Evolutionary conservation across 1,140 invertebrate species (phyloP).

Genomic region (Drosophila yakuba): DNA sequence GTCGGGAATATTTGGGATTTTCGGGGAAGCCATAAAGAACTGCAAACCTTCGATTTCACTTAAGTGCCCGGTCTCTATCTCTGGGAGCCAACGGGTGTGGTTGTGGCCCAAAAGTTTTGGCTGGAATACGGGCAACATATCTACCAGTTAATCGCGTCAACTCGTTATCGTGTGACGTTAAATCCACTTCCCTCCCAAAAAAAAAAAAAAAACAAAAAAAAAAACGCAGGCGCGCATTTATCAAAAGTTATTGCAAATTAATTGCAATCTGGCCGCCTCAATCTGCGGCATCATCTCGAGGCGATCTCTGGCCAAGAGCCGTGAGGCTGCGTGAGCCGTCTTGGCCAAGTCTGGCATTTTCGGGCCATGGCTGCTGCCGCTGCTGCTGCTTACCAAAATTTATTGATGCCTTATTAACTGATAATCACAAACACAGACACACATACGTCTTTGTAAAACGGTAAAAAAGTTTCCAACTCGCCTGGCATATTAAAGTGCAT

Average conservation of each 20-base stretch:
- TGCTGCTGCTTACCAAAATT: constrained; percentile 56
- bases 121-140: constrained; percentile 20
- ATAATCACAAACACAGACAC: constrained; percentile 73
- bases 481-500: constrained; percentile 79
- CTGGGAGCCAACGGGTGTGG: constrained; percentile 50
- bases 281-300: constrained; percentile 67
- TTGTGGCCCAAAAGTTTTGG: constrained; percentile 8
- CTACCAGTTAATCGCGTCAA: constrained; percentile 75
- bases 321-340: constrained; percentile 33
- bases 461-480: constrained; percentile 65
- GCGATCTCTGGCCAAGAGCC: constrained; percentile 72
- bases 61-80: not conserved
- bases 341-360: constrained; percentile 28
- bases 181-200: constrained; percentile 51
- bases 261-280: constrained; percentile 71
- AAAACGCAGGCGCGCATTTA: constrained; percentile 62
- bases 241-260: constrained; percentile 84
- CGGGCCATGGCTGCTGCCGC: constrained; percentile 11
- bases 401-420: constrained; percentile 77
- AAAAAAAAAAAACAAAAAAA: not conserved
- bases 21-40: constrained; percentile 40
- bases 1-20: constrained; percentile 45
- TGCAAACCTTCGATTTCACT: constrained; percentile 31
- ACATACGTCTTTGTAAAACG: constrained; percentile 36
- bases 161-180: constrained; percentile 71